Base-by-base conservation (phyloP, 2,113 vertebrate species). In the Forbesichthys papilliferus region DNA sequence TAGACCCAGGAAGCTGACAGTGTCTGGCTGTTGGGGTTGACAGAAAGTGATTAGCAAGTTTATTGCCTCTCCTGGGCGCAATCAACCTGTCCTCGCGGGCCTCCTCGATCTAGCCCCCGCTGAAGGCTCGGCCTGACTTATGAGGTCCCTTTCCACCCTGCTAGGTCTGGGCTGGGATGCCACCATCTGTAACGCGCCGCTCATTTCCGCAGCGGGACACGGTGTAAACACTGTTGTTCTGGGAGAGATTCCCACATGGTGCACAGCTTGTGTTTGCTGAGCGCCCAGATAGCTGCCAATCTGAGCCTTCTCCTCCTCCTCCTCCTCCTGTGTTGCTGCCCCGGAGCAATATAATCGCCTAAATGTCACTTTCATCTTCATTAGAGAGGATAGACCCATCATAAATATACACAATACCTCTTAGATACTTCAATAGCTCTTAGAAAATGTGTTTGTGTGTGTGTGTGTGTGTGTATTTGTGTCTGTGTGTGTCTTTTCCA, bases 201-300 rank as follows among this genome's bases (percentile, higher is more conserved):
- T 69, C 58, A 47, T 74, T 71, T 71, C 70, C 64, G 62, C 82
- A 71, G 73, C 27, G 0, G 64, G 75, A 75, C 81, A 69, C 66
- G 69, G 64, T 77, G 81, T 83, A 82, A 83, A 84, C 73, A 78
- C 73, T 58, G 64, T 77, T 49, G 73, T 76, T 81, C 60, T 54
- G 49, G 80, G 78, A 82, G 61, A 34, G 63, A 72, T 61, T 74
- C 75, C 73, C 78, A 74, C 78, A 80, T 68, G 66, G 82, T 75
- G 81, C 81, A 78, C 84, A 87, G 87, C 86, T 81, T 86, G 86
- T 87, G 80, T 89, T 90, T 84, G 82, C 73, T 74, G 72, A 84
- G 69, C 75, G 72, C 48, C 76, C 57, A 65, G 68, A 83, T 79
- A 69, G 68, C 85, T 81, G 57, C 33, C 69, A 74, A 51, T 76